Conservation (phyloP, 2,113 vertebrate species). For the Cottus gobio region DNA sequence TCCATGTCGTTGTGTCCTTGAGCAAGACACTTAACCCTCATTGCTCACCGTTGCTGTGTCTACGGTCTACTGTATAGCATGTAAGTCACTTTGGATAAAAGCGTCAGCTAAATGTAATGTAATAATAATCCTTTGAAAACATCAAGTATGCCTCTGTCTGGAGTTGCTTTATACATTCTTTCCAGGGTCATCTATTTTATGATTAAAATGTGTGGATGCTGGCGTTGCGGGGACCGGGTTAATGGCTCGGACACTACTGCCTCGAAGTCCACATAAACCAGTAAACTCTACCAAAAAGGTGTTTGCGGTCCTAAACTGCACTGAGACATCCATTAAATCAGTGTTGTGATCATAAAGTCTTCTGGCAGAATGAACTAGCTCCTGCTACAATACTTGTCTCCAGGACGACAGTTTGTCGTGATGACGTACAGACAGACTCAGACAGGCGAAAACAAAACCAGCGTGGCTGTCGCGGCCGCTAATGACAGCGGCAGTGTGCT, state of each 20-base stretch:
- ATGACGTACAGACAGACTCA: background rate
- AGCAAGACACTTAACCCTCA: too few relatives aligned
- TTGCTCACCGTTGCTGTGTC: too few relatives aligned
- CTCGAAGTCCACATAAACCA: background rate
- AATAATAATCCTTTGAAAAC: background rate
- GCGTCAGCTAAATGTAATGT: too few relatives aligned
- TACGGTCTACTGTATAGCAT: too few relatives aligned
- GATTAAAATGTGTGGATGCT: too few relatives aligned
- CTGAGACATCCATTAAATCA: background rate
- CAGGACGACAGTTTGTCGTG: background rate
- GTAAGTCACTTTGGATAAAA: too few relatives aligned
- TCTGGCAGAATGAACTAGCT: background rate
- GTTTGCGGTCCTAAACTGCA: background rate
- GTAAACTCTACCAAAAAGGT: too few relatives aligned
- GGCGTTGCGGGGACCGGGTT: too few relatives aligned
- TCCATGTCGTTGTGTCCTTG: too few relatives aligned
- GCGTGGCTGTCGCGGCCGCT: too few relatives aligned
- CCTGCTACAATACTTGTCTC: background rate
- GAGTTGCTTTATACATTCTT: background rate
- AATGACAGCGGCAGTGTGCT: background rate
- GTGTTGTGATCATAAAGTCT: background rate
- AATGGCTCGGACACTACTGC: too few relatives aligned
- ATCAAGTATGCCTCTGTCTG: background rate
- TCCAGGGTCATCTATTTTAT: background rate
- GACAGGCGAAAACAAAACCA: background rate